Evolutionary conservation across 1,140 invertebrate genomes (phyloP).

Genomic region (Drosophila azteca): DNA sequence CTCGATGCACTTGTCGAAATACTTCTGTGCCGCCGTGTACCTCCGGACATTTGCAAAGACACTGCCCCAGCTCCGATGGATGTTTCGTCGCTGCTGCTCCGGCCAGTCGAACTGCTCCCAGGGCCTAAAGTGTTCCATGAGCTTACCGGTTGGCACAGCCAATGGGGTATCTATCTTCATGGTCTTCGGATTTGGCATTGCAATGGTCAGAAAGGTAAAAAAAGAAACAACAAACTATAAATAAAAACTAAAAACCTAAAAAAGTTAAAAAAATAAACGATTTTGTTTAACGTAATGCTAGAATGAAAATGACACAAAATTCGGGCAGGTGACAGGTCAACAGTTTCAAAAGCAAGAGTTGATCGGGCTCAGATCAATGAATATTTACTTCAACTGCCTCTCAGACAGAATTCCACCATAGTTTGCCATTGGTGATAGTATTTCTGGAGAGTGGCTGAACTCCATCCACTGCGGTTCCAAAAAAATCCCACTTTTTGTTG

Average conservation of each 20-base stretch:
- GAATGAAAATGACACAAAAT: constrained; percentile 9
- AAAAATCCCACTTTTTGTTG: too few relatives aligned
- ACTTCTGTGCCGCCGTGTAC: constrained; percentile 28
- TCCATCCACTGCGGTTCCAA: too few relatives aligned
- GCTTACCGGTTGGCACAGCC: background rate
- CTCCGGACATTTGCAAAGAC: constrained; percentile 19
- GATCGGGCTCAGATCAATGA: background rate
- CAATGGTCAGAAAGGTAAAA: constrained; percentile 20
- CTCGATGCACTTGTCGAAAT: constrained; percentile 50
- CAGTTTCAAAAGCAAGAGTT: constrained; percentile 1
- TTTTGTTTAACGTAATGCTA: constrained; percentile 29
- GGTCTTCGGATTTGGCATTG: constrained; percentile 7
- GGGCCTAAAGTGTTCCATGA: constrained; percentile 2
- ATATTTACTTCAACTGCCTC: too few relatives aligned
- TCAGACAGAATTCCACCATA: too few relatives aligned
- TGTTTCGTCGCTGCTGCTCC: constrained; percentile 23
- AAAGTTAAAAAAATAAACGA: constrained; percentile 24
- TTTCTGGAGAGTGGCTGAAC: too few relatives aligned
- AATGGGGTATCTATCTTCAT: background rate
- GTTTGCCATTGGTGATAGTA: too few relatives aligned
- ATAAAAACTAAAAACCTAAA: constrained; percentile 19
- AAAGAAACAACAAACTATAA: constrained; percentile 23
- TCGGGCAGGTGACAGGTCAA: too few relatives aligned
- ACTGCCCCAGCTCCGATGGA: constrained; percentile 61
- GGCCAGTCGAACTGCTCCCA: constrained; percentile 51